A percentile compares a stretch with the other conserved stretches of the same genome.
phyloP scores from a whole-genome alignment of 2,113 vertebrate genomes.

The Larimichthys crocea region DNA sequence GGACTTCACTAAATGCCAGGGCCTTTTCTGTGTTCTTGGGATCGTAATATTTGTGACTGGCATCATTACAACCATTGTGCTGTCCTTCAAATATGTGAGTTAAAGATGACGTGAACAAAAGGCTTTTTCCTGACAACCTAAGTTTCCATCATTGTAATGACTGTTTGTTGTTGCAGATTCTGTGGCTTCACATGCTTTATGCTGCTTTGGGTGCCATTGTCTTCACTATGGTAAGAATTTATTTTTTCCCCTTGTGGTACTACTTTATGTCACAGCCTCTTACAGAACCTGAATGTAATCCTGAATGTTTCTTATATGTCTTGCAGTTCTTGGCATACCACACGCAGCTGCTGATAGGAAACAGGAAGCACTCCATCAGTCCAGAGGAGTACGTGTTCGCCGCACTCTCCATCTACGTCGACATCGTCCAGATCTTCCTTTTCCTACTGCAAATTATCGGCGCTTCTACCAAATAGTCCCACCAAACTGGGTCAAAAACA shows the following conservation, averaged over 20 bases:
- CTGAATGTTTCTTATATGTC: slow-evolving; percentile 8
- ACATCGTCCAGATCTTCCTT: slow-evolving; percentile 95
- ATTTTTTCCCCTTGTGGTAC: neutral
- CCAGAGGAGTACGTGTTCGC: slow-evolving; percentile 94
- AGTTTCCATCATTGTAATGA: neutral
- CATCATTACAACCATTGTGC: slow-evolving; percentile 90
- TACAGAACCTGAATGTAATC: neutral
- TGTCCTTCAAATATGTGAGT: slow-evolving; percentile 96
- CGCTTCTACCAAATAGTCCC: slow-evolving; percentile 65
- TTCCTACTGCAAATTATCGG: slow-evolving; percentile 93
- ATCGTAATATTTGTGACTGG: slow-evolving; percentile 94
- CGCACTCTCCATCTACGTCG: slow-evolving; percentile 92
- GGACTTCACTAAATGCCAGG: slow-evolving; percentile 94
- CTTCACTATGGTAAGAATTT: slow-evolving; percentile 92
- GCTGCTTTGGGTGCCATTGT: slow-evolving; percentile 90
- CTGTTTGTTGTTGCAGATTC: slow-evolving; percentile 77
- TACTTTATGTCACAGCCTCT: neutral
- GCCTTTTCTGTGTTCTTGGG: slow-evolving; percentile 93
- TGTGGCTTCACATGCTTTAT: slow-evolving; percentile 98
- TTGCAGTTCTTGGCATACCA: slow-evolving; percentile 95
- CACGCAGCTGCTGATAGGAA: slow-evolving; percentile 95
- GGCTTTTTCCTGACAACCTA: neutral
- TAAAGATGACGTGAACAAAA: neutral
- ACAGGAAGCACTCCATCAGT: slow-evolving; percentile 92
- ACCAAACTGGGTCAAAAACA: neutral